Conservation (phyloP, 2,888 invertebrate species). For the Galerucella pusilla region DNA sequence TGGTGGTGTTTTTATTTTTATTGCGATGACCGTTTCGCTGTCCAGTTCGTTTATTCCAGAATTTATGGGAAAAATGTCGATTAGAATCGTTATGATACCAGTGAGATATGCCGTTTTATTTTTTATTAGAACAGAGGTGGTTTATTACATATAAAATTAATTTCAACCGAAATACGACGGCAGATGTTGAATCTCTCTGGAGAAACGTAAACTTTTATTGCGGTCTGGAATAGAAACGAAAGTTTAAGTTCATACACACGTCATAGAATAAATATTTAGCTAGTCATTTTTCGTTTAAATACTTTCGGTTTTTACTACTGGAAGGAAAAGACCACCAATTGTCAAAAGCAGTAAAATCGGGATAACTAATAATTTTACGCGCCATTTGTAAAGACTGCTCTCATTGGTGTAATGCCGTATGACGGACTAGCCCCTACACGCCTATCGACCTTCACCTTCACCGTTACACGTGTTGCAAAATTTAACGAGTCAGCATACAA, state of each 20-base stretch:
- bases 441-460: too few species aligned
- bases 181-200: slow-evolving; percentile 27
- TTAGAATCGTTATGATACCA: slow-evolving; percentile 36
- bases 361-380: too few species aligned
- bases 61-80: slow-evolving; percentile 44
- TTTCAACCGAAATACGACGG: slow-evolving; percentile 16
- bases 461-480: too few species aligned
- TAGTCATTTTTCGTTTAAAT: not conserved
- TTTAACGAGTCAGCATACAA: too few species aligned
- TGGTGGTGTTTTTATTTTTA: slow-evolving; percentile 50
- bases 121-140: slow-evolving; percentile 28
- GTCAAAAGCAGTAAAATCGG: too few species aligned
- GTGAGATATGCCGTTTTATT: slow-evolving; percentile 36
- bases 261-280: slow-evolving; percentile 1
- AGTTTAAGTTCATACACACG: slow-evolving; percentile 4
- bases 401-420: too few species aligned
- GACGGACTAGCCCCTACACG: too few species aligned
- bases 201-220: slow-evolving; percentile 29
- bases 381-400: too few species aligned
- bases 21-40: slow-evolving; percentile 38
- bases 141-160: slow-evolving; percentile 36
- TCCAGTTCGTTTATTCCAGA: slow-evolving; percentile 41
- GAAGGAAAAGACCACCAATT: too few species aligned
- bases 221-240: slow-evolving; percentile 1
- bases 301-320: too few species aligned